Evolutionary conservation across 1,140 invertebrate species (phyloP).

Genomic region (Acyrthosiphon pisum): DNA sequence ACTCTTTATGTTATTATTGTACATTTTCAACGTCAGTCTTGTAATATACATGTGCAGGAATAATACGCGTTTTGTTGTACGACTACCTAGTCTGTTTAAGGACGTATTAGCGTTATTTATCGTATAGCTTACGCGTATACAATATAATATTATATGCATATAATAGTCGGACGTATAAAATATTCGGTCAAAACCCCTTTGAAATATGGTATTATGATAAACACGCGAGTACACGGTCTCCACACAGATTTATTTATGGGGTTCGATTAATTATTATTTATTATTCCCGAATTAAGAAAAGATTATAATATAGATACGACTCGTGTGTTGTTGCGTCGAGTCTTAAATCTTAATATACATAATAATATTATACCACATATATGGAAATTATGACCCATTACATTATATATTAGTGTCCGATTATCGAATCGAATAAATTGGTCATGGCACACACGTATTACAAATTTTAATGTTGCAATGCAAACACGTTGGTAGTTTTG

Average conservation of each 20-base stretch:
- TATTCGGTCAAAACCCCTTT: background rate
- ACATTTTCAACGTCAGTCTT: background rate
- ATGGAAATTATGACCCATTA: background rate
- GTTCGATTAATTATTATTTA: constrained; percentile 42
- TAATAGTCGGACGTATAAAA: background rate
- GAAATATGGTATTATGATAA: background rate
- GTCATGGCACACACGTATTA: background rate
- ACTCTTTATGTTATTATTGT: background rate
- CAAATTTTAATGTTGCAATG: background rate
- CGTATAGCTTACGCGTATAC: background rate
- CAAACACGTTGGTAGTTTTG: background rate
- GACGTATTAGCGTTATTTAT: background rate
- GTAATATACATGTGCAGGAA: background rate
- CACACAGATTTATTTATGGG: background rate
- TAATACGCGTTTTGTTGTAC: background rate
- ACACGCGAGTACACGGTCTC: background rate
- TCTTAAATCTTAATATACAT: background rate
- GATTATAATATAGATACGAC: background rate
- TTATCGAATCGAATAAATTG: background rate
- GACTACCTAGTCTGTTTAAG: background rate
- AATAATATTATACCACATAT: background rate
- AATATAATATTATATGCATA: background rate
- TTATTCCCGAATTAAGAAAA: background rate
- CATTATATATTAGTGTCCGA: background rate
- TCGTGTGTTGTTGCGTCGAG: background rate